Percentiles rank a stretch among this genome's conserved stretches.
These are phyloP conservation scores for Magallana nippona DNA, from an alignment of 2,888 invertebrate species.

Conservation along the genomic window DNA sequence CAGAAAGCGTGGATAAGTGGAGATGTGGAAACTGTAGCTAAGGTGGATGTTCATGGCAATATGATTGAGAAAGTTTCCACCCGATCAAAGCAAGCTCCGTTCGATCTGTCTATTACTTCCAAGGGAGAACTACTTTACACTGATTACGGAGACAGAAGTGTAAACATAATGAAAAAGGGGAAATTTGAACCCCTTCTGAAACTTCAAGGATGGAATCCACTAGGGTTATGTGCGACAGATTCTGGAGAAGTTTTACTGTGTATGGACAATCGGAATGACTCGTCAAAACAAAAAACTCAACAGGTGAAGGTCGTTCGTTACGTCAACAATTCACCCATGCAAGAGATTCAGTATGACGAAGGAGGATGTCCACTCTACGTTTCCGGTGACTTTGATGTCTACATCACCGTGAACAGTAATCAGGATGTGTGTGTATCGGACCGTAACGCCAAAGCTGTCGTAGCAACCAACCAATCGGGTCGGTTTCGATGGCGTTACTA, in stretches of 20 bases:
- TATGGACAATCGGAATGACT: conserved; percentile 3
- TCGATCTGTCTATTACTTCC: conserved; percentile 8
- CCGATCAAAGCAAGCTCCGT: neutral
- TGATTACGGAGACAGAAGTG: conserved; percentile 5
- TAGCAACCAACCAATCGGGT: neutral
- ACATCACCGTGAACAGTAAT: conserved; percentile 6
- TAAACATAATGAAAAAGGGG: conserved; percentile 18
- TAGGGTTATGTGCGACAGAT: conserved; percentile 14
- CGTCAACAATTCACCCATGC: neutral
- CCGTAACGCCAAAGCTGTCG: neutral
- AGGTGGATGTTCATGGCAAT: neutral
- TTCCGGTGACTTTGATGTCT: conserved; percentile 6
- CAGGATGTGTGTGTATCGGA: conserved; percentile 19
- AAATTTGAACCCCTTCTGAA: conserved; percentile 5
- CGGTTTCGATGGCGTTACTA: conserved; percentile 10
- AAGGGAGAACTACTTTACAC: conserved; percentile 5
- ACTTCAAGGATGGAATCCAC: conserved; percentile 1
- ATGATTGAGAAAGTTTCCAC: conserved; percentile 4
- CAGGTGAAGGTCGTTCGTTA: conserved; percentile 20
- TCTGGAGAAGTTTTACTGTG: conserved; percentile 11
- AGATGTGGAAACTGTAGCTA: neutral
- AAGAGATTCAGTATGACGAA: conserved; percentile 13
- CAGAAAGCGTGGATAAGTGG: conserved; percentile 11
- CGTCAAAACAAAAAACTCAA: neutral
- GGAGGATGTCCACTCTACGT: neutral